Evolutionary conservation across 2,797 vertebrate genomes (phyloP), one percentile per base, ranked within the genome.

Genomic region (Liparis tanakae): DNA sequence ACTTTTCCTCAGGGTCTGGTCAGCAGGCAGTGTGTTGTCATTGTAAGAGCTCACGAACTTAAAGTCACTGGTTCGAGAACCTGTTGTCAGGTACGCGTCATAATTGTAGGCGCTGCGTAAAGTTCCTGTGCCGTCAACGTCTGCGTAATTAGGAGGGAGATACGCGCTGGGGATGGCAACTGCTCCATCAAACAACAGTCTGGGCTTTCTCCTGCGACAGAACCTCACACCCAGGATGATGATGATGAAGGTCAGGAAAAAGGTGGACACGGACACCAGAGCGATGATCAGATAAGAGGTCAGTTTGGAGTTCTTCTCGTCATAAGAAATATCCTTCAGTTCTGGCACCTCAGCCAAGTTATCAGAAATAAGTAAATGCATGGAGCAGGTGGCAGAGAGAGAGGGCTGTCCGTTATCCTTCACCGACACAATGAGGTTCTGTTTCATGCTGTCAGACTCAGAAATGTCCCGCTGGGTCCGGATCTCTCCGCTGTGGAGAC

Each of bases 71-170:
- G 89, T 89, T 9, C 72, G 81, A 18, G 88, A 90, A 6, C 89
- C 87, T 0, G 92, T 87, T 1, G 92, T 87, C 66, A 94, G 74
- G 22, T 92, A 89, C 2, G 53, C 67, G 55, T 91, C 87, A 64
- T 72, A 71, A 0, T 90, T 85, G 66, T 86, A 67, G 48, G 81
- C 36, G 76, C 75, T 80, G 78, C 78, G 72, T 76, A 80, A 80
- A 76, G 78, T 90, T 82, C 87, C 89, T 62, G 85, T 79, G 17
- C 89, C 90, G 3, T 93, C 92, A 65, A 94, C 72, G 0, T 93
- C 94, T 84, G 92, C 86, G 61, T 94, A 93, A 37, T 91, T 89
- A 0, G 93, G 91, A 74, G 87, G 87, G 12, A 89, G 81, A 85
- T 89, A 91, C 3, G 82, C 74, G 48, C 86, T 82, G 70, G 90